phyloP scores from a whole-genome alignment of 2,113 vertebrate genomes.

The Tor tambroides region DNA sequence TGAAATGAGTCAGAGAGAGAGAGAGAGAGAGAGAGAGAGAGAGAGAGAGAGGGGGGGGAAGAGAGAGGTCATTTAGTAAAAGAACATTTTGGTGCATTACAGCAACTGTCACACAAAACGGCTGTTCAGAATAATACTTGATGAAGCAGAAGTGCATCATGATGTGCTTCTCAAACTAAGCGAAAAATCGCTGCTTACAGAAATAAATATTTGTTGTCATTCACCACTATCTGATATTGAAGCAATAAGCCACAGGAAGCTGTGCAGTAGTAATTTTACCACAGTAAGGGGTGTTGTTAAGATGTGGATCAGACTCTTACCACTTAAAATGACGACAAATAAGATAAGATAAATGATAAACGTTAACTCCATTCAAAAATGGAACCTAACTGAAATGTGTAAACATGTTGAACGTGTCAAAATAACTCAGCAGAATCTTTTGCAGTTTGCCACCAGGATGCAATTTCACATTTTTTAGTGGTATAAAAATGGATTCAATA shows the following conservation, averaged over 20 bases:
- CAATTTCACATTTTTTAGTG: background rate
- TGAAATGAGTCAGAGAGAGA: slow-evolving; percentile 4
- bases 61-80: slow-evolving; percentile 30
- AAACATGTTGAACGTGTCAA: slow-evolving; percentile 3
- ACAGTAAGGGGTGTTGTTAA: background rate
- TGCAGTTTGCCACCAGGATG: background rate
- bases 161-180: background rate
- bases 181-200: background rate
- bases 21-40: background rate
- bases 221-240: background rate
- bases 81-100: slow-evolving; percentile 20
- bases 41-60: background rate
- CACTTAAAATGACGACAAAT: background rate
- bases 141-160: background rate
- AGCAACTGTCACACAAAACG: background rate
- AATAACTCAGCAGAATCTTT: background rate
- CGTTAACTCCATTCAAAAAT: background rate
- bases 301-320: background rate
- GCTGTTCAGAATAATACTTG: background rate
- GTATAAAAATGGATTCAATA: background rate
- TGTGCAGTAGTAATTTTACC: background rate
- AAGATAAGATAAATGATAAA: background rate
- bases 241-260: background rate
- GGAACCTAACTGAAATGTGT: background rate
- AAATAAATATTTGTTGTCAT: background rate